Evolutionary conservation across 1,140 invertebrate species (phyloP).

Genomic region (Oedothorax gibbosus): DNA sequence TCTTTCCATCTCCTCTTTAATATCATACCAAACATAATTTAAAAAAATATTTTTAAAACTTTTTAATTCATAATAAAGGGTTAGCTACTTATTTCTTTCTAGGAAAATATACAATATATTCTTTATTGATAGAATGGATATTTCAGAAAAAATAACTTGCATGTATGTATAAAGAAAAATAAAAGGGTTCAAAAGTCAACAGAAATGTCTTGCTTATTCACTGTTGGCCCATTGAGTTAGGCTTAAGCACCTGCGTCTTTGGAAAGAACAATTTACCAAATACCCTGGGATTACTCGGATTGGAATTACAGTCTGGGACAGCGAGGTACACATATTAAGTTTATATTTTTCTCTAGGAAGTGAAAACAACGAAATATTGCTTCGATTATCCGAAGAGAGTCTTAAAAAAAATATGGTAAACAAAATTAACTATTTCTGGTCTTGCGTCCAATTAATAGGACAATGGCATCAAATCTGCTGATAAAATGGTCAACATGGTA

Average conservation of each 20-base stretch:
- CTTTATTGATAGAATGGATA: slow-evolving; percentile 11
- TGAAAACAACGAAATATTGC: too few species aligned
- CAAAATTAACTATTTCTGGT: too few species aligned
- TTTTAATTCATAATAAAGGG: too few species aligned
- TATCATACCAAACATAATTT: too few species aligned
- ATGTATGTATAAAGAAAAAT: not conserved
- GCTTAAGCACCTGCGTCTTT: slow-evolving; percentile 43
- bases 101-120: not conserved
- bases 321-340: slow-evolving; percentile 18
- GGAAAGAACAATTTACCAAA: slow-evolving; percentile 43
- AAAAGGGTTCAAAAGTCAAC: slow-evolving; percentile 32
- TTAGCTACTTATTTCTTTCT: not conserved
- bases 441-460: too few species aligned
- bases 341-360: slow-evolving; percentile 3
- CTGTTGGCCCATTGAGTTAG: slow-evolving; percentile 39
- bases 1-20: too few species aligned
- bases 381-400: too few species aligned
- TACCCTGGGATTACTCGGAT: slow-evolving; percentile 26
- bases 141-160: slow-evolving; percentile 16
- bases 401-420: too few species aligned
- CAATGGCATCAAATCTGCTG: too few species aligned
- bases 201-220: slow-evolving; percentile 41
- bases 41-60: too few species aligned
- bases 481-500: too few species aligned
- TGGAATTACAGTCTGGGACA: not conserved